phyloP scores from a whole-genome alignment of 2,888 invertebrate genomes.

The Ennomos quercinarius region DNA sequence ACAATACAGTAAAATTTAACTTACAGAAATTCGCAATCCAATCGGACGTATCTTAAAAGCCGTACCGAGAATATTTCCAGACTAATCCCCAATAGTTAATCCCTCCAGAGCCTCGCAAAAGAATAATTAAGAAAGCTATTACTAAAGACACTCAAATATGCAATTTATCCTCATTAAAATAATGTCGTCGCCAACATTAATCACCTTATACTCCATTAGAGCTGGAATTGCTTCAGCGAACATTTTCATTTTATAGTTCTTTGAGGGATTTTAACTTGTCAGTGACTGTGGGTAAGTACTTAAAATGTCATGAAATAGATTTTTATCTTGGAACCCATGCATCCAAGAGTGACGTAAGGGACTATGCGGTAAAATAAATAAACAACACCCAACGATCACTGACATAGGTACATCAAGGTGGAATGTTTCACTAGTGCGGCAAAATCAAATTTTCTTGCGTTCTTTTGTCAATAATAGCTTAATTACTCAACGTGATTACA shows the following conservation, averaged over 20 bases:
- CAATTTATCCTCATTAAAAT: conserved; percentile 81
- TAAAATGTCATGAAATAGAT: conserved; percentile 4
- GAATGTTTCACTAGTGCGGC: too few species aligned
- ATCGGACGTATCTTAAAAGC: conserved; percentile 2
- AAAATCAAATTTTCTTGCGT: too few species aligned
- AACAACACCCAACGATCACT: too few species aligned
- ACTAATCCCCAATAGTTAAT: conserved; percentile 50
- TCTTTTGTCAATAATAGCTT: too few species aligned
- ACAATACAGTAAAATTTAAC: too few species aligned
- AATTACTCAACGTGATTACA: too few species aligned
- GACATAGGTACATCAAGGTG: too few species aligned
- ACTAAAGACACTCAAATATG: conserved; percentile 67
- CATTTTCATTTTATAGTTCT: conserved; percentile 62
- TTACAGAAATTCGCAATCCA: background rate
- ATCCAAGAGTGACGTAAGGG: too few species aligned
- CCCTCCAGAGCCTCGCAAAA: conserved; percentile 59
- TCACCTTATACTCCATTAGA: conserved; percentile 76
- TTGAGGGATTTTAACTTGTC: conserved; percentile 28
- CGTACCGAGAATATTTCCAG: conserved; percentile 12
- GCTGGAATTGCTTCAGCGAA: conserved; percentile 61
- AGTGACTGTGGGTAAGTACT: conserved; percentile 22
- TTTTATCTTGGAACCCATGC: background rate
- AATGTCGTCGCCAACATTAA: conserved; percentile 74
- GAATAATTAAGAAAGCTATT: conserved; percentile 65
- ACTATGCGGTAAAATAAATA: too few species aligned